Percentiles rank a stretch among this genome's conserved stretches.
phyloP scores from a whole-genome alignment of 2,888 invertebrate genomes.

The Phania funesta region DNA sequence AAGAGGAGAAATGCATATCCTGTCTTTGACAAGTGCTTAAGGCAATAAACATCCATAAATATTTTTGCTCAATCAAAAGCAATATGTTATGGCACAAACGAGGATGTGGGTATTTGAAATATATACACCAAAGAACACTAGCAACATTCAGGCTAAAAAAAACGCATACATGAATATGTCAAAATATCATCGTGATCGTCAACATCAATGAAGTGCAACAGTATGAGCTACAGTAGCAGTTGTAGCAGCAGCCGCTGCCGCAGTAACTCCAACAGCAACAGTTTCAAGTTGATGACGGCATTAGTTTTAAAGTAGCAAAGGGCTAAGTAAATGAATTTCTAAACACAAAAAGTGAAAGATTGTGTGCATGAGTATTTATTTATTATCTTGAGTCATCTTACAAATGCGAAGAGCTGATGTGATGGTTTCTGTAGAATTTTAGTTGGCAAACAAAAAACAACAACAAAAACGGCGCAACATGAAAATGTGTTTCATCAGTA shows the following conservation, averaged over 20 bases:
- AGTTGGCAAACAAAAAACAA: background rate
- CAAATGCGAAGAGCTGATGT: constrained; percentile 41
- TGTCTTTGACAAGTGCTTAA: background rate
- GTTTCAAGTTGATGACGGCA: constrained; percentile 34
- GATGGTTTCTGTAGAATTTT: constrained; percentile 17
- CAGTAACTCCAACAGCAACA: constrained; percentile 25
- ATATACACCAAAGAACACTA: background rate
- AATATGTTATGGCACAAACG: background rate
- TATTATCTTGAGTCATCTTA: constrained; percentile 50
- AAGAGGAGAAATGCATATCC: too few species aligned
- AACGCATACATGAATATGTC: background rate
- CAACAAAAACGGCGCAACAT: background rate
- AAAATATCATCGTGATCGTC: constrained; percentile 10
- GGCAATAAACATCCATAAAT: background rate
- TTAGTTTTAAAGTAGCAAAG: constrained; percentile 27
- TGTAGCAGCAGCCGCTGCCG: background rate
- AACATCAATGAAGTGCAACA: constrained; percentile 25
- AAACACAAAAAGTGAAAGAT: background rate
- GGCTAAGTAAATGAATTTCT: background rate
- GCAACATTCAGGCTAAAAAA: background rate
- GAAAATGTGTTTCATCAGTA: constrained; percentile 25
- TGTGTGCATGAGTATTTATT: background rate
- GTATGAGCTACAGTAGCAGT: background rate
- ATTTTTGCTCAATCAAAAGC: background rate
- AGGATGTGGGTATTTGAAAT: background rate